phyloP scores from a whole-genome alignment of 1,140 invertebrate genomes.

The Epicauta chinensis region DNA sequence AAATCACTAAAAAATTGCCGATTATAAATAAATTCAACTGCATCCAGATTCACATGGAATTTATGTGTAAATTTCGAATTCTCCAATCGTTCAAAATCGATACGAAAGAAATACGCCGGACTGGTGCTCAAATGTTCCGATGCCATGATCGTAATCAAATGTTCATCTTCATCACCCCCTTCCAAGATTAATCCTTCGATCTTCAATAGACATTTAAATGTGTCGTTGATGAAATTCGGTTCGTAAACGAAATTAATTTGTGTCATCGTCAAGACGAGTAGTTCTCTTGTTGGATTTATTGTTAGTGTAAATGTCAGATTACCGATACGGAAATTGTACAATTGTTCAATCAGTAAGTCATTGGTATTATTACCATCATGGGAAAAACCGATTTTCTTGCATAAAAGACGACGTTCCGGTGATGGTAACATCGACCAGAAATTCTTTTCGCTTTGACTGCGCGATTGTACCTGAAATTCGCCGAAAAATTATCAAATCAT shows the following conservation, averaged over 20 bases:
- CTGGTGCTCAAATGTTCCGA: conserved; percentile 47
- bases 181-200: conserved; percentile 75
- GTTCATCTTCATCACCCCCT: conserved; percentile 66
- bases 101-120: conserved; percentile 61
- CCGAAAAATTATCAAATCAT: conserved; percentile 3
- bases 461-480: conserved; percentile 31
- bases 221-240: conserved; percentile 30
- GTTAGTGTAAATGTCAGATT: conserved; percentile 65
- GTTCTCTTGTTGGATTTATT: conserved; percentile 59
- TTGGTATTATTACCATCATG: conserved; percentile 38
- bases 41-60: conserved; percentile 60
- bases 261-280: conserved; percentile 65
- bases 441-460: conserved; percentile 45
- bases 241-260: conserved; percentile 46
- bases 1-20: conserved; percentile 73
- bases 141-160: conserved; percentile 59
- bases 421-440: conserved; percentile 61
- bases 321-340: conserved; percentile 71
- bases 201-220: conserved; percentile 31
- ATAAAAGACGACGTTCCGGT: conserved; percentile 58
- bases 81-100: conserved; percentile 69
- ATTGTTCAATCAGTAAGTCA: conserved; percentile 58
- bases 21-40: conserved; percentile 73
- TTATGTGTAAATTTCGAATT: conserved; percentile 64
- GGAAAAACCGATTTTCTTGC: conserved; percentile 51